Base-by-base conservation (phyloP, 64 coral and sea anemone species). In the Porites australiensis region DNA sequence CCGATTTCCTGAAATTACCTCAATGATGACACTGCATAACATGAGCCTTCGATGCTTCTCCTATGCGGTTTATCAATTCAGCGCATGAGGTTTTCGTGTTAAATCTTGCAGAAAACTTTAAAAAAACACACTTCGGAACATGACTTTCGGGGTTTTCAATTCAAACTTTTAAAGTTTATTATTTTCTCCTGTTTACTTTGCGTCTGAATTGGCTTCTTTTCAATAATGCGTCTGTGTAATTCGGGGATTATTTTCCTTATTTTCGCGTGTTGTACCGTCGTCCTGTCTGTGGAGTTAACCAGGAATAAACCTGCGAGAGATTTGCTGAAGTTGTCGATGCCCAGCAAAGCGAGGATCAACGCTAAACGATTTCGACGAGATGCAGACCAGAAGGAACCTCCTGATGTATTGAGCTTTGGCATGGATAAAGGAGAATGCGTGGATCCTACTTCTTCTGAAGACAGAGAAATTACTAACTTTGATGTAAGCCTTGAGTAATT, bases 81-180 rank as follows among this genome's bases (percentile, higher is more conserved):
- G 51, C 75, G 75, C 75, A 78, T 78, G 75, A 78, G 2, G 1
- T 55, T 11, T 78, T 78, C 75, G 27, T 19, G 75, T 78, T 78
- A 55, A 78, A 12, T 78, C 75, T 78, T 54, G 75, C 19, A 78
- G 75, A 78, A 78, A 78, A 57, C 61, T 13, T 13, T 59, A 9
- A 15, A 18, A 64, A 4, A 57, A 9, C 2, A 18, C 13, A 50
- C 3, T 75, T 13, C 46, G 5, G 3, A 21, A 78, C 0, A 78
- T 78, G 75, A 37, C 27, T 37, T 37, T 37, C 27, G 27, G 27
- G 27, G 27, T 37, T 53, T 11, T 7, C 57, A 51, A 8, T 57
- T 44, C 45, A 5, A 4, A 12, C 6, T 44, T 44, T 45, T 3
- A 27, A 43, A 21, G 50, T 78, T 57, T n/a, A 11, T 23, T 55